Evolutionary conservation across 2,113 vertebrate genomes (phyloP).

Genomic region (Coreoperca whiteheadi): DNA sequence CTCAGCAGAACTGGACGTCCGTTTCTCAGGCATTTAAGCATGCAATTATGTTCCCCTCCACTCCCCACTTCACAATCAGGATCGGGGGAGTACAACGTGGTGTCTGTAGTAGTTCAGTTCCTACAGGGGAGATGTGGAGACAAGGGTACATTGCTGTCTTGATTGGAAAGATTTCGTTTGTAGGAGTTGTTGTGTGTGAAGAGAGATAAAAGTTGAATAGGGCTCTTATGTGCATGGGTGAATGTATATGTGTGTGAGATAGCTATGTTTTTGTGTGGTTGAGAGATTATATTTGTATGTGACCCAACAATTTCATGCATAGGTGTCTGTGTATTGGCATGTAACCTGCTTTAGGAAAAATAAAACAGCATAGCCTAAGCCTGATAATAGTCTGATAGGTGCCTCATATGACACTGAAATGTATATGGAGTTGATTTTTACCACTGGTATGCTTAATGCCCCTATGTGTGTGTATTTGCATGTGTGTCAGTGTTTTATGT

Average conservation of each 20-base stretch:
- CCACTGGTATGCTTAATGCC: conserved; percentile 17
- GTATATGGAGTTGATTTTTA: background rate
- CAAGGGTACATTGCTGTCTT: conserved; percentile 33
- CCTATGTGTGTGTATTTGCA: conserved; percentile 31
- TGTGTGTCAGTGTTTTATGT: conserved; percentile 69
- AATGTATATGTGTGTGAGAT: background rate
- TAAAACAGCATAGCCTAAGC: background rate
- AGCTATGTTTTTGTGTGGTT: background rate
- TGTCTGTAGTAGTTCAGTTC: conserved; percentile 62
- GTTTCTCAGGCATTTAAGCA: conserved; percentile 82
- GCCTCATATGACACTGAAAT: background rate
- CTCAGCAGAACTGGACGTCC: conserved; percentile 82
- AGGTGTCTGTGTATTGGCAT: conserved; percentile 7
- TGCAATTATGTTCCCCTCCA: conserved; percentile 79
- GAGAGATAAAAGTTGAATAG: conserved; percentile 19
- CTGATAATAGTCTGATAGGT: background rate
- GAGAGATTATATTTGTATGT: background rate
- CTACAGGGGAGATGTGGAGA: conserved; percentile 47
- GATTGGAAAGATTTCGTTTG: conserved; percentile 47
- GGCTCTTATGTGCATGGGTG: background rate
- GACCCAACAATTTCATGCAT: background rate
- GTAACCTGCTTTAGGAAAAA: background rate
- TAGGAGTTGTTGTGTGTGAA: conserved; percentile 31
- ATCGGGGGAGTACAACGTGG: conserved; percentile 69
- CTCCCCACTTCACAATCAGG: conserved; percentile 65